Conservation (phyloP, 1,140 invertebrate species). For the Hormaphis cornu region DNA sequence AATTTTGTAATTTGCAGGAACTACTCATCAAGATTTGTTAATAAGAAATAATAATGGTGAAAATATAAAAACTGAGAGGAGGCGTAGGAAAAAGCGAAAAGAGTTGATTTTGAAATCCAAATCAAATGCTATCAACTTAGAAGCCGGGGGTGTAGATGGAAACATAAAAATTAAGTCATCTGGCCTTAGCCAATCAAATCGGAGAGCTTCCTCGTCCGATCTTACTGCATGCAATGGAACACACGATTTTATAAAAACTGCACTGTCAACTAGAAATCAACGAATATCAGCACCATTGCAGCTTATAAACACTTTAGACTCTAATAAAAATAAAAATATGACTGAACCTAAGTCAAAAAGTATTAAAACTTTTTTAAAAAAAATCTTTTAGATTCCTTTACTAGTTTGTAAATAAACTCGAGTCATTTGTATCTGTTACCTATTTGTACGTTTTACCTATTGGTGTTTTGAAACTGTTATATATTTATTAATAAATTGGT, state of each 20-base stretch:
- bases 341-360: constrained; percentile 8
- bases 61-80: constrained; percentile 37
- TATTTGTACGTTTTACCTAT: not conserved
- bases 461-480: constrained; percentile 11
- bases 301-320: not conserved
- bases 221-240: not conserved
- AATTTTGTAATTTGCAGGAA: constrained; percentile 31
- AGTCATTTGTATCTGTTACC: not conserved
- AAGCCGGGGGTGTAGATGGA: constrained; percentile 12
- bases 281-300: constrained; percentile 4
- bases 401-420: not conserved
- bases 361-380: constrained; percentile 23
- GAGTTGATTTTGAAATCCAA: constrained; percentile 43
- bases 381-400: not conserved
- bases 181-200: not conserved
- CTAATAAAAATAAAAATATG: not conserved
- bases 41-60: constrained; percentile 41
- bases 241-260: constrained; percentile 28
- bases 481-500: not conserved
- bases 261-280: constrained; percentile 24
- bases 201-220: constrained; percentile 32
- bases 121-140: constrained; percentile 30
- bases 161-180: not conserved
- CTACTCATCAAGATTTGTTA: constrained; percentile 45
- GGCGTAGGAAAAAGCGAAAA: constrained; percentile 42